Evolutionary conservation across 2,797 vertebrate genomes (phyloP).

Genomic region (Alexandromys oeconomus): DNA sequence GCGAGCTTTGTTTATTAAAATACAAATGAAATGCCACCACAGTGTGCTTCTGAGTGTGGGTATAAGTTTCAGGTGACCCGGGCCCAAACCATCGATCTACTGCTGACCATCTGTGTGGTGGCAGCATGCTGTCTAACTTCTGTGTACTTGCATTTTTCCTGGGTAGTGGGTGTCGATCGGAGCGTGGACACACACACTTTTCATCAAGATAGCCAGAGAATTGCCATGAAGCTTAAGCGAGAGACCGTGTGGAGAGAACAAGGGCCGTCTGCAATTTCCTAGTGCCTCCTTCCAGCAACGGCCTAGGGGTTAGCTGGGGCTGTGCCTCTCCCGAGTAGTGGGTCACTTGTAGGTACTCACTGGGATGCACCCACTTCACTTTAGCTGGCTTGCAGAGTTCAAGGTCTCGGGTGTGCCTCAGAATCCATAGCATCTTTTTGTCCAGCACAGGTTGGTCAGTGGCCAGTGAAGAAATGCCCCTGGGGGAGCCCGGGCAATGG

Average conservation of each 20-base stretch:
- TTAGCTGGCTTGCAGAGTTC: background rate
- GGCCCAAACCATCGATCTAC: background rate
- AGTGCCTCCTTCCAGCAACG: background rate
- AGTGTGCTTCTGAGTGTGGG: background rate
- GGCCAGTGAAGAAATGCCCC: background rate
- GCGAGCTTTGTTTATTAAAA: no score
- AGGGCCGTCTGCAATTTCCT: no score
- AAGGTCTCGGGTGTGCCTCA: background rate
- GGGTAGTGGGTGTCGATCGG: background rate
- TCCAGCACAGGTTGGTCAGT: background rate
- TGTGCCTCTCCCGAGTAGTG: no score
- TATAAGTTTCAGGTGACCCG: background rate
- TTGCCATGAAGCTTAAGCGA: background rate
- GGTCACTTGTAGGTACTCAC: background rate
- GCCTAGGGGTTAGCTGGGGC: fast-evolving
- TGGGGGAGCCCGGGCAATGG: background rate
- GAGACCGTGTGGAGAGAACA: background rate
- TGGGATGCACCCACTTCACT: background rate
- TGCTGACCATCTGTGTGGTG: background rate
- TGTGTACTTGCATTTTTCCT: background rate
- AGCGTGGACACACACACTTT: background rate
- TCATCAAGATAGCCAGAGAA: background rate
- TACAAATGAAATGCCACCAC: no score
- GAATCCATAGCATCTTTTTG: background rate
- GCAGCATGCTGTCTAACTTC: background rate